Percentiles rank a stretch among this genome's conserved stretches.
These are phyloP conservation scores for Capitulum mitella DNA, from an alignment of 2,888 invertebrate genomes.

Conservation along the genomic window DNA sequence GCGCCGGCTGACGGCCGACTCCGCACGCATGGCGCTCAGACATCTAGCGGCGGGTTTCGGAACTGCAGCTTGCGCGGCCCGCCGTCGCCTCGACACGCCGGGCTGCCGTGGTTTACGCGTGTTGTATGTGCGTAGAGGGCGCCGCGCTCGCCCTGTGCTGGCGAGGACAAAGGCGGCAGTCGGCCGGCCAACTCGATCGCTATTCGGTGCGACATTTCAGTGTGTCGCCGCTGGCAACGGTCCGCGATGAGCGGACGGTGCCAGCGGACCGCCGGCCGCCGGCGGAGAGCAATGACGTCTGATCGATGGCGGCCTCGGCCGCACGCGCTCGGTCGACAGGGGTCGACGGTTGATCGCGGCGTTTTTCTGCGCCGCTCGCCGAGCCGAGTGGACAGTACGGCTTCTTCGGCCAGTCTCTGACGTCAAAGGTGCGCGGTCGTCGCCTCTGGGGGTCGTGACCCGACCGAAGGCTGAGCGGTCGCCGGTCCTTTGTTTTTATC, in stretches of 20 bases:
- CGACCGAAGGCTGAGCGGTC: neutral
- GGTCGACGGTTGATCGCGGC: no score
- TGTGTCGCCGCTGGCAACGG: neutral
- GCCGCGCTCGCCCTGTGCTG: no score
- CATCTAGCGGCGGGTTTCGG: neutral
- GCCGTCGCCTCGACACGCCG: neutral
- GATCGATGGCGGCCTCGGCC: neutral
- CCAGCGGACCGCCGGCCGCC: neutral
- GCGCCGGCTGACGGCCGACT: no score
- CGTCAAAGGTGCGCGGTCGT: no score
- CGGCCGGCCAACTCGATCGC: neutral
- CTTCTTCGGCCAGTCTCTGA: no score
- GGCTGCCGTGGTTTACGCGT: neutral
- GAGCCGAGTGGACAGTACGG: no score
- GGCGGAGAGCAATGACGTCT: neutral
- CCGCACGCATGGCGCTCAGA: no score
- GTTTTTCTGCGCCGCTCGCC: neutral
- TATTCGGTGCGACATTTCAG: neutral
- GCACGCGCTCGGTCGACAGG: no score
- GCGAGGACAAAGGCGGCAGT: neutral
- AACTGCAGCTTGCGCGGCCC: neutral
- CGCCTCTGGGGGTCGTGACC: neutral
- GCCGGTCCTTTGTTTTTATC: neutral
- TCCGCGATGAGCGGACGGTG: neutral
- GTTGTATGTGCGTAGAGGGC: no score